Evolutionary conservation across 2,888 invertebrate species (phyloP).

Genomic region (Melieria crassipennis): DNA sequence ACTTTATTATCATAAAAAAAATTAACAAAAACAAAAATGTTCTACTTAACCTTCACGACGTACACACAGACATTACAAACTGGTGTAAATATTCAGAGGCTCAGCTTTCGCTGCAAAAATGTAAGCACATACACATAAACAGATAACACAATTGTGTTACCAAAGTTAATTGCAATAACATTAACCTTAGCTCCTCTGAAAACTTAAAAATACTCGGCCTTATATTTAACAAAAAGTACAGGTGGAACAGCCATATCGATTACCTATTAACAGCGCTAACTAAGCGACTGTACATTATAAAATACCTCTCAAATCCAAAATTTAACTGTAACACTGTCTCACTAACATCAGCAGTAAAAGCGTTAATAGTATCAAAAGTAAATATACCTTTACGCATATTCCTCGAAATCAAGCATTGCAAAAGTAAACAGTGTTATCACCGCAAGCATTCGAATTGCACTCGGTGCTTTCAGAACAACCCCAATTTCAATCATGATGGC

Average conservation of each 20-base stretch:
- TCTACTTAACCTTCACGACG: neutral
- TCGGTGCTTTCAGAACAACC: too few relatives aligned
- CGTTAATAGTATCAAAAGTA: neutral
- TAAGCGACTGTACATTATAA: neutral
- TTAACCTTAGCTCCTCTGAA: neutral
- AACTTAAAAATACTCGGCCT: neutral
- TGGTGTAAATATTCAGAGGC: slow-evolving; percentile 3
- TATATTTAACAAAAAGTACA: slow-evolving; percentile 1
- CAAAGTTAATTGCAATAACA: neutral
- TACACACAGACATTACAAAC: neutral
- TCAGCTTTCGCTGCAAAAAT: neutral
- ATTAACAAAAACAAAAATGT: slow-evolving; percentile 1
- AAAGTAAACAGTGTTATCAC: too few relatives aligned
- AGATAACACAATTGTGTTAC: neutral
- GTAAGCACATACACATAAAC: neutral
- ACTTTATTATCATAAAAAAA: slow-evolving; percentile 2
- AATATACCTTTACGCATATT: slow-evolving; percentile 1
- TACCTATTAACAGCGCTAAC: neutral
- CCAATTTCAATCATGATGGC: too few relatives aligned
- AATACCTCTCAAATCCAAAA: neutral
- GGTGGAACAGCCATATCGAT: neutral
- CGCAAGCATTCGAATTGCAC: too few relatives aligned
- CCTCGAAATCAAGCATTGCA: neutral
- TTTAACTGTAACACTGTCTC: too few relatives aligned
- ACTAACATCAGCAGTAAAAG: neutral